phyloP scores from a whole-genome alignment of 2,797 vertebrate species.

The Momotus momota region DNA sequence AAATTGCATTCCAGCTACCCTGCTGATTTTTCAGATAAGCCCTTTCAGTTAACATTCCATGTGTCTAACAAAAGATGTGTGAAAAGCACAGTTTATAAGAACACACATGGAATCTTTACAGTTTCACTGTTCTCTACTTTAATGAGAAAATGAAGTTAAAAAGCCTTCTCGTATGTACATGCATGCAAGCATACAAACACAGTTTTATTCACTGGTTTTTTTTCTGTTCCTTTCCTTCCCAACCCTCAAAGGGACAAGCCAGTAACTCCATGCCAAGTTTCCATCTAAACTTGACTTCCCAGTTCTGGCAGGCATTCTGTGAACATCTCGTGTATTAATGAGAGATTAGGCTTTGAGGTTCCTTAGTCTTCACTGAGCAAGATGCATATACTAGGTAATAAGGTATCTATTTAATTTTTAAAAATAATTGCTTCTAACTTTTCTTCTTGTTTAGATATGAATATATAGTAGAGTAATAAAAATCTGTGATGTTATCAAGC shows the following conservation, averaged over 20 bases:
- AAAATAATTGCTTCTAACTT: conserved; percentile 9
- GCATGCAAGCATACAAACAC: conserved; percentile 25
- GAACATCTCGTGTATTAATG: conserved; percentile 47
- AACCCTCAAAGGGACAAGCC: conserved; percentile 41
- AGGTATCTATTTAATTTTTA: conserved; percentile 37
- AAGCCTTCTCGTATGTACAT: conserved; percentile 27
- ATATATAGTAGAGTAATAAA: not conserved
- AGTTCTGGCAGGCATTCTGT: conserved; percentile 54
- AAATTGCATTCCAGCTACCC: conserved; percentile 84
- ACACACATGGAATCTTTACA: conserved; percentile 64
- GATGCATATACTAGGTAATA: conserved; percentile 8
- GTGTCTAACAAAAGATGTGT: conserved; percentile 78
- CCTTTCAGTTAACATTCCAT: conserved; percentile 79
- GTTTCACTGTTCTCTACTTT: conserved; percentile 48
- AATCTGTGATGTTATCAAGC: conserved; percentile 7
- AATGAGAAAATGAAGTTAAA: conserved; percentile 55
- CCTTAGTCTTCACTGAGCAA: conserved; percentile 21
- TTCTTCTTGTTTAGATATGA: not conserved
- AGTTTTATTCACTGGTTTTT: conserved; percentile 6
- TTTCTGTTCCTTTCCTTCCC: conserved; percentile 39
- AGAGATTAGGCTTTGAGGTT: conserved; percentile 47
- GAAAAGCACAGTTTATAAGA: conserved; percentile 74
- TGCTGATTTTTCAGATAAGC: conserved; percentile 83
- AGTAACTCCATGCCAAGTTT: conserved; percentile 59
- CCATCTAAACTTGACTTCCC: conserved; percentile 62